Evolutionary conservation across 92 coral and sea anemone species (phyloP), one percentile per base, ranked within the genome.

Genomic region (Parazoanthus swiftii): DNA sequence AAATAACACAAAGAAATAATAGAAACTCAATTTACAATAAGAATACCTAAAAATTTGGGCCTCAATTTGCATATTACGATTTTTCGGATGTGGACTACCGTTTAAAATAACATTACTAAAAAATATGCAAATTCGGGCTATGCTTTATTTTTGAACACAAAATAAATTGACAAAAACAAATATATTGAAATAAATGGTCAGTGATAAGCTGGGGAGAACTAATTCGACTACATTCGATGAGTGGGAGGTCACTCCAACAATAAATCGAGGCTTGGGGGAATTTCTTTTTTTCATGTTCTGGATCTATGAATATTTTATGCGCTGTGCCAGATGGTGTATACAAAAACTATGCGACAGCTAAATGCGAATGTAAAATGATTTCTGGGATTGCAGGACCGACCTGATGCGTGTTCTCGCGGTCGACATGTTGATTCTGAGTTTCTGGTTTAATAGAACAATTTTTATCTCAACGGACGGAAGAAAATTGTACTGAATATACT

Each of bases 241-340:
- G 86, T 59, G 79, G 86, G 86, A 77, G 86, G 15, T 44, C 44
- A 16, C 43, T 68, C 39, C 71, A 71, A 70, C 43, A 26, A 25
- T 70, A 9, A n/a, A 48, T 50, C 38, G 37, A 50, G 8, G 58
- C 86, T 83, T 70, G 77, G 25, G 86, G 86, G 37, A 83, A 59
- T 33, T 82, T 80, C 66, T 26, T 25, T n/a, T 25, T 82, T 82
- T 70, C 33, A 39, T 18, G 44, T 68, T 68, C 29, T 70, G 13
- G 78, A 83, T 48, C 67, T 74, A 83, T 83, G 86, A 83, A 83
- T 83, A 83, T 83, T 83, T 83, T 74, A 83, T 83, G 42, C 39
- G 15, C 54, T 6, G 11, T 33, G 86, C 86, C 86, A 83, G 86
- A 71, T 83, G 86, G 86, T 48, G 48, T 42, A n/a, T 29, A 29